These are phyloP conservation scores for Centropus bengalensis DNA, from an alignment of 2,113 vertebrate genomes.

Conservation along the genomic window DNA sequence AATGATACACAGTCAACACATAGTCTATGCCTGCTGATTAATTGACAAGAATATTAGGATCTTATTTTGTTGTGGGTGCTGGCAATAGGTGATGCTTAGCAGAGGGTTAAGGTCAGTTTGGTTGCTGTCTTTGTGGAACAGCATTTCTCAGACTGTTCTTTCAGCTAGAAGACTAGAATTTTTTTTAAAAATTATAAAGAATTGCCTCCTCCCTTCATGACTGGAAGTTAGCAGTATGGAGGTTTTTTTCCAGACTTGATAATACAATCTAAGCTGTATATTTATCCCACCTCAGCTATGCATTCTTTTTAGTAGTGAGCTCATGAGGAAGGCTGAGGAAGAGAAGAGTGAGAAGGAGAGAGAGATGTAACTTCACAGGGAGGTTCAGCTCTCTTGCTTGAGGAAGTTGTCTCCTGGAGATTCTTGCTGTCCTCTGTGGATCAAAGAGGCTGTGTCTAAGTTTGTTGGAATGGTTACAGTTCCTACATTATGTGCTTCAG, in stretches of 20 bases:
- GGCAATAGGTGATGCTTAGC: not conserved
- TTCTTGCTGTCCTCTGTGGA: accelerated
- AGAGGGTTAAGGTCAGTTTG: not conserved
- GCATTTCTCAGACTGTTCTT: not conserved
- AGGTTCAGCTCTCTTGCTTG: not conserved
- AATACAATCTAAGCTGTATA: not conserved
- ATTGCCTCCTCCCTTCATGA: not conserved
- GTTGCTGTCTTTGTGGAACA: not conserved
- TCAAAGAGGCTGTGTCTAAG: not conserved
- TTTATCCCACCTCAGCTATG: not conserved
- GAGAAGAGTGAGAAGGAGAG: not conserved
- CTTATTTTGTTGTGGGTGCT: not conserved
- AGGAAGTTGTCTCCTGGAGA: not conserved
- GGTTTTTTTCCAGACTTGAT: not conserved
- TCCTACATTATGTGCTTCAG: not conserved
- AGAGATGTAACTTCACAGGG: not conserved
- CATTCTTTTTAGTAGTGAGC: not conserved
- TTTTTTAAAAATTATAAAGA: not conserved
- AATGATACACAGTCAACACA: not conserved
- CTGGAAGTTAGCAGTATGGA: not conserved
- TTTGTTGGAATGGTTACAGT: not conserved
- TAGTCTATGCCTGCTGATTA: not conserved
- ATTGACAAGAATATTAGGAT: not conserved
- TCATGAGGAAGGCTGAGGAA: not conserved
- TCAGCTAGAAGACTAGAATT: not conserved